phyloP scores from a whole-genome alignment of 2,888 invertebrate genomes.

The Vanessa cardui region DNA sequence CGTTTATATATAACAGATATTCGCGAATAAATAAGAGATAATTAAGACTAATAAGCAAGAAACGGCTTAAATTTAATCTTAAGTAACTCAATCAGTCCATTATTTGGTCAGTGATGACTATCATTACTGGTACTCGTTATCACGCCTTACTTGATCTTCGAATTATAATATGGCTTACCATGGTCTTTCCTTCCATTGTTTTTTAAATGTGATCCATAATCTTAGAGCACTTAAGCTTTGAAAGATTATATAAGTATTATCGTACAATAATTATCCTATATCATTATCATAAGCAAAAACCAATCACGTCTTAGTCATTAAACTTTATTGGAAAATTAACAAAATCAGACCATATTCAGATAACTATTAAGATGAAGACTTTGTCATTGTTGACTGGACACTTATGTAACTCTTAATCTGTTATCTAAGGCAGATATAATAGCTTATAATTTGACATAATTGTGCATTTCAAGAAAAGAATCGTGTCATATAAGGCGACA shows the following conservation, averaged over 20 bases:
- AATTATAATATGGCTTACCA: neutral
- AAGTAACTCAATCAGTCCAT: slow-evolving; percentile 9
- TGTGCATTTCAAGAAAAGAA: too few relatives aligned
- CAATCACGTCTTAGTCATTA: too few relatives aligned
- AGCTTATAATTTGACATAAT: too few relatives aligned
- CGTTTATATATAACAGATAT: too few relatives aligned
- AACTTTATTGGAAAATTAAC: neutral
- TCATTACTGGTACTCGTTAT: neutral
- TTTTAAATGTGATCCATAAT: too few relatives aligned
- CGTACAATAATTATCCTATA: too few relatives aligned
- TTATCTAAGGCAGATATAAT: too few relatives aligned
- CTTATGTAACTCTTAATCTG: neutral
- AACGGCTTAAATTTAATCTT: neutral
- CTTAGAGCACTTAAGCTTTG: too few relatives aligned
- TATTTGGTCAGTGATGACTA: neutral
- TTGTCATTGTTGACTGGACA: neutral
- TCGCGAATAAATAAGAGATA: neutral
- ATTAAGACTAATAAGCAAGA: slow-evolving; percentile 7
- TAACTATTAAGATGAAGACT: neutral
- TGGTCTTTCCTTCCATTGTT: too few relatives aligned
- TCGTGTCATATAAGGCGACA: too few relatives aligned
- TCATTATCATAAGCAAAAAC: too few relatives aligned
- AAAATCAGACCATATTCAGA: neutral
- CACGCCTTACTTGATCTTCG: neutral
- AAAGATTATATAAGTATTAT: too few relatives aligned